A percentile compares a stretch with the other conserved stretches of the same genome.
phyloP scores from a whole-genome alignment of 2,113 vertebrate species.

The Gadus macrocephalus region DNA sequence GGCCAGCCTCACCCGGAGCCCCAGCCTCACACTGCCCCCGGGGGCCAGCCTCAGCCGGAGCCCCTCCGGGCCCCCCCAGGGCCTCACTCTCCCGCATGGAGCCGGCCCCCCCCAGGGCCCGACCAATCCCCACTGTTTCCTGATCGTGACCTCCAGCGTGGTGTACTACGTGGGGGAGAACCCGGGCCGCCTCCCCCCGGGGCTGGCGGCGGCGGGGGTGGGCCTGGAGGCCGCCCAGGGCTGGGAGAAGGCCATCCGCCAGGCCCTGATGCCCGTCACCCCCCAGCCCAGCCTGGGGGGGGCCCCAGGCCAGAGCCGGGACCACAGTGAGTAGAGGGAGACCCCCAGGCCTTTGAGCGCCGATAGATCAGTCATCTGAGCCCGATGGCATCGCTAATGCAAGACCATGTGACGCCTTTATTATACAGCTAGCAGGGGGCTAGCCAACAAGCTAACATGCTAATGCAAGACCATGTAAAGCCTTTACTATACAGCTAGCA shows the following conservation, averaged over 20 bases:
- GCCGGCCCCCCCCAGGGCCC: too few relatives aligned
- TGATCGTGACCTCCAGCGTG: constrained; percentile 89
- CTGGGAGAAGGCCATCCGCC: constrained; percentile 93
- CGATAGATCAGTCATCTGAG: too few relatives aligned
- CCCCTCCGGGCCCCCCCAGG: too few relatives aligned
- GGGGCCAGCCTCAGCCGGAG: constrained; percentile 65
- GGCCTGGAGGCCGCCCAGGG: constrained; percentile 84
- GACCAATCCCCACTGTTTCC: constrained; percentile 83
- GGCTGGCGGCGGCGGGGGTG: constrained; percentile 79
- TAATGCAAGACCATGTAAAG: too few relatives aligned
- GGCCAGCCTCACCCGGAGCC: constrained; percentile 56
- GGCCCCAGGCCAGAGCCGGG: constrained; percentile 80
- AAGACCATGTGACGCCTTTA: too few relatives aligned
- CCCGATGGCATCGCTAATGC: too few relatives aligned
- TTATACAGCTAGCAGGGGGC: too few relatives aligned
- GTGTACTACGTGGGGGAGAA: constrained; percentile 95
- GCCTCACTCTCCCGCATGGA: too few relatives aligned
- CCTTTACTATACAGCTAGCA: too few relatives aligned
- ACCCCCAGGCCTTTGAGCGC: too few relatives aligned
- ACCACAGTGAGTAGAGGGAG: constrained; percentile 81
- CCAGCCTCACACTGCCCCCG: constrained; percentile 61
- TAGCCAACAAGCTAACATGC: too few relatives aligned
- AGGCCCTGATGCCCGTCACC: constrained; percentile 94
- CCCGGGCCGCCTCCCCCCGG: constrained; percentile 75
- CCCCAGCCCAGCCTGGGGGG: constrained; percentile 84